Evolutionary conservation across 2,113 vertebrate genomes (phyloP).

Genomic region (Rhinichthys klamathensis): DNA sequence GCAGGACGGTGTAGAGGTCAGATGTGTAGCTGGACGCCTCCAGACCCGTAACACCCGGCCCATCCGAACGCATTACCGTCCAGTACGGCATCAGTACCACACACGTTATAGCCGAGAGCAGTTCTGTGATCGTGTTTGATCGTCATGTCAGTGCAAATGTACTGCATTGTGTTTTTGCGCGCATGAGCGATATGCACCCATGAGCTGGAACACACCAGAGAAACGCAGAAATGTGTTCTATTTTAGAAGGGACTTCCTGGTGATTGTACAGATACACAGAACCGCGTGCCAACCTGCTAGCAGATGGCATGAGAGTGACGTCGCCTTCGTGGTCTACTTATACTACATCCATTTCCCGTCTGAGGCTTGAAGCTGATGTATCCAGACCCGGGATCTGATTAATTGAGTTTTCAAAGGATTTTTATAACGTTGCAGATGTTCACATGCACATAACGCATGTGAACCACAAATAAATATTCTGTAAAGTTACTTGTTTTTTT

Average conservation of each 20-base stretch:
- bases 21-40: slow-evolving; percentile 1
- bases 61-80: slow-evolving; percentile 31
- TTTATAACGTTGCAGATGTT: slow-evolving; percentile 25
- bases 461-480: not conserved
- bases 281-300: slow-evolving; percentile 54
- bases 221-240: slow-evolving; percentile 43
- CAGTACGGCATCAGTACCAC: slow-evolving; percentile 5
- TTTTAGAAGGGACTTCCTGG: slow-evolving; percentile 57
- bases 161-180: slow-evolving; percentile 35
- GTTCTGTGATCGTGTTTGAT: not conserved
- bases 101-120: not conserved
- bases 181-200: slow-evolving; percentile 6
- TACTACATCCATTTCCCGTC: slow-evolving; percentile 23
- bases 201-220: slow-evolving; percentile 32
- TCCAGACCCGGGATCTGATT: slow-evolving; percentile 22
- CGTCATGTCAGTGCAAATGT: slow-evolving; percentile 37
- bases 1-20: slow-evolving; percentile 23
- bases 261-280: slow-evolving; percentile 46
- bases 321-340: slow-evolving; percentile 47
- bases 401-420: slow-evolving; percentile 25
- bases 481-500: not conserved
- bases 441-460: slow-evolving; percentile 6
- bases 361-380: slow-evolving; percentile 40
- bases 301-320: slow-evolving; percentile 55
- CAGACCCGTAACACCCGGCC: slow-evolving; percentile 38